A percentile compares a stretch with the other conserved stretches of the same genome.
phyloP scores from a whole-genome alignment of 2,888 invertebrate species.

The Sarcophaga carnaria region DNA sequence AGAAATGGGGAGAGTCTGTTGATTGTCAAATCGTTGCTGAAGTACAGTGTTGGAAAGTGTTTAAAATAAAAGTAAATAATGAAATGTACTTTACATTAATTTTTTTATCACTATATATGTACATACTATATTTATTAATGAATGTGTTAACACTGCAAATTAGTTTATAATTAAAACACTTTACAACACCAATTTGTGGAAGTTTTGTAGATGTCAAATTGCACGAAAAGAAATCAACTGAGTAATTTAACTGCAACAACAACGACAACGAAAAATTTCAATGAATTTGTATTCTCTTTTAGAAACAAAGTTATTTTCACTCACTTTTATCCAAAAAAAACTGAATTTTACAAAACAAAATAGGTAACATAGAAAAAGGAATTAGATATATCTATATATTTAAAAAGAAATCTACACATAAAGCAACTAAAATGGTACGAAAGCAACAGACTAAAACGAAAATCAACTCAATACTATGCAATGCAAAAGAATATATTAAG shows the following conservation, averaged over 20 bases:
- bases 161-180: not conserved
- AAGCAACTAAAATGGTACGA: conserved; percentile 33
- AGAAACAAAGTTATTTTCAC: not conserved
- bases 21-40: conserved; percentile 58
- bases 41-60: conserved; percentile 55
- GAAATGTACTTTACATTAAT: not conserved
- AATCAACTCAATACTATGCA: conserved; percentile 56
- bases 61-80: not conserved
- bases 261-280: not conserved
- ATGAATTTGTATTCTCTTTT: not conserved
- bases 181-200: not conserved
- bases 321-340: not conserved
- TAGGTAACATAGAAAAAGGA: not conserved
- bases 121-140: not conserved
- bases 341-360: not conserved
- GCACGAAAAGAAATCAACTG: not conserved
- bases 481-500: not conserved
- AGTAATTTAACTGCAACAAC: not conserved
- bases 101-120: not conserved
- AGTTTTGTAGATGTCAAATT: not conserved
- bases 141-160: not conserved
- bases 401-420: conserved; percentile 19
- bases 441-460: conserved; percentile 56
- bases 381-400: not conserved
- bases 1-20: conserved; percentile 57